Percentiles rank a stretch among this genome's conserved stretches.
Conservation (phyloP, 37 sponge, comb jelly and placozoan genomes). For the Bolinopsis microptera region DNA sequence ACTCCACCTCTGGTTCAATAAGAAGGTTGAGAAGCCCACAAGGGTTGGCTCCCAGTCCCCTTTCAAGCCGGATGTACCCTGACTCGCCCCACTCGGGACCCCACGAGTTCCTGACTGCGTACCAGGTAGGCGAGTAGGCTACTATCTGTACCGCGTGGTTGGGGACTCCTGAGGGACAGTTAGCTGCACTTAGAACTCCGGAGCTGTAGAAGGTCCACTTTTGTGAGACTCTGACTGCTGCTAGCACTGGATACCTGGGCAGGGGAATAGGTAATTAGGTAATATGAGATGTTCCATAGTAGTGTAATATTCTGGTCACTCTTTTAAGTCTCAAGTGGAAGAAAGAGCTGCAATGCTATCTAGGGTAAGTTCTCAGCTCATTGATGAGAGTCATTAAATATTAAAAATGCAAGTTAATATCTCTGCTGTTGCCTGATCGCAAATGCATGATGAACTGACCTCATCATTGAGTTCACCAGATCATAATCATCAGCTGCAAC, state of each 20-base stretch:
- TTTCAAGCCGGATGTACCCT: conserved; percentile 39
- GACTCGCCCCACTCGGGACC: conserved; percentile 1
- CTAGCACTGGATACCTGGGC: background rate
- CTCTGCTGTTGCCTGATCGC: no score
- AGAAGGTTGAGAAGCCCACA: background rate
- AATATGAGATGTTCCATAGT: no score
- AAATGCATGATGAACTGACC: no score
- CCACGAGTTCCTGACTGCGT: conserved; percentile 34
- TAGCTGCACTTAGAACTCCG: background rate
- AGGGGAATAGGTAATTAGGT: background rate
- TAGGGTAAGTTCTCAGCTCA: no score
- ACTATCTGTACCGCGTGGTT: conserved; percentile 31
- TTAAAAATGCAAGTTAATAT: no score
- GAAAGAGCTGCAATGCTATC: no score
- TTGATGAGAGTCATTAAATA: no score
- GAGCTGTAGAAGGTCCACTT: conserved; percentile 26
- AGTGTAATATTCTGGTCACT: no score
- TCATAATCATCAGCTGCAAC: background rate
- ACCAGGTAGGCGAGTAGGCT: background rate
- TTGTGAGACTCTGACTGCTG: conserved; percentile 3
- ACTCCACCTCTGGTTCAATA: background rate
- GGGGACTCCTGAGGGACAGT: background rate
- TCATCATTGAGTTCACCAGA: conserved; percentile 16
- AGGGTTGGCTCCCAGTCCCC: background rate
- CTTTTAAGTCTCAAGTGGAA: no score